Conservation (phyloP, 2,113 vertebrate genomes). For the Petromus typicus region DNA sequence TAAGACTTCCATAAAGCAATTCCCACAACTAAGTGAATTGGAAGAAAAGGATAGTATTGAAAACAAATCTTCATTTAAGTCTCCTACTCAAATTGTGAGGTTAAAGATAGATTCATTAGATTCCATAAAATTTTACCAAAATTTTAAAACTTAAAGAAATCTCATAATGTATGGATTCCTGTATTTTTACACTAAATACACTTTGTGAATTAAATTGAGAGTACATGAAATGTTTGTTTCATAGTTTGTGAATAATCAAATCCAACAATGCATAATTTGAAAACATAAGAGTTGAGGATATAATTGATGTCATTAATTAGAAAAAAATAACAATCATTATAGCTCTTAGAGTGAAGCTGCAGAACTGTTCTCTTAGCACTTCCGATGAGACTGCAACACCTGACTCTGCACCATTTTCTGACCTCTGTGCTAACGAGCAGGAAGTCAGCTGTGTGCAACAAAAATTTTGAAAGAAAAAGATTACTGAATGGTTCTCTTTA, state of each 20-base stretch:
- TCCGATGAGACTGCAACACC: background rate
- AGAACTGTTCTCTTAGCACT: background rate
- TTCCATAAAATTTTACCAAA: background rate
- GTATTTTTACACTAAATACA: background rate
- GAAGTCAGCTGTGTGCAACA: background rate
- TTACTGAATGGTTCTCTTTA: background rate
- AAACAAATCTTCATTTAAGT: background rate
- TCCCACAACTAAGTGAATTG: background rate
- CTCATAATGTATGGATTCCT: background rate
- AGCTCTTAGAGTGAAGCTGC: background rate
- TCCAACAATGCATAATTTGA: background rate
- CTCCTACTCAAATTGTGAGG: background rate
- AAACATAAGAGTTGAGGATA: background rate
- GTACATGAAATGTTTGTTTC: background rate
- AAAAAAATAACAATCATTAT: background rate
- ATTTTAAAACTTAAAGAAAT: background rate
- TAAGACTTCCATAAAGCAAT: background rate
- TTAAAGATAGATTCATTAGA: background rate
- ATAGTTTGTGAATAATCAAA: background rate
- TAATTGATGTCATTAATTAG: background rate
- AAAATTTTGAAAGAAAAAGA: background rate
- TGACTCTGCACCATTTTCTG: background rate
- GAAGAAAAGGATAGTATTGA: background rate
- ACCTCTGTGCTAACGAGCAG: background rate
- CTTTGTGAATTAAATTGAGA: slow-evolving; percentile 4